Evolutionary conservation across 2,113 vertebrate genomes (phyloP).

Genomic region (Mus pahari): DNA sequence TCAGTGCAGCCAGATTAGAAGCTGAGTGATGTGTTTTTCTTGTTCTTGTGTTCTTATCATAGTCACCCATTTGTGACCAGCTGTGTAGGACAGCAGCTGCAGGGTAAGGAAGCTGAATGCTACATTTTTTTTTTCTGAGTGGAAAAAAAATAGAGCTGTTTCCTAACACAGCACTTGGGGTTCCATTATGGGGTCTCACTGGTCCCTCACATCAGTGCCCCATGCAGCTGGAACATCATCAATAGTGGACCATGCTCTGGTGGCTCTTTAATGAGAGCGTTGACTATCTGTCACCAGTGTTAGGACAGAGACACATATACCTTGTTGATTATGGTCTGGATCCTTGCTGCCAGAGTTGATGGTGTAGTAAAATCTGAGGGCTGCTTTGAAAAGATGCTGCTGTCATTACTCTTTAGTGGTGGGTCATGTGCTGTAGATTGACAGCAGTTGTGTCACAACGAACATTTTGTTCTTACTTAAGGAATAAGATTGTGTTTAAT

Average conservation of each 20-base stretch:
- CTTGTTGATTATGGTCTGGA: neutral
- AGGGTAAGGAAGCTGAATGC: conserved; percentile 78
- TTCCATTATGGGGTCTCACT: conserved; percentile 77
- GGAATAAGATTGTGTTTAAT: conserved; percentile 28
- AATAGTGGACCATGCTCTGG: conserved; percentile 66
- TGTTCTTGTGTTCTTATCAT: conserved; percentile 75
- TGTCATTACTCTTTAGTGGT: neutral
- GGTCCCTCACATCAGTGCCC: conserved; percentile 62
- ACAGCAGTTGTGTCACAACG: neutral
- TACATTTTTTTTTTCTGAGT: conserved; percentile 74
- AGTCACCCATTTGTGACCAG: conserved; percentile 85
- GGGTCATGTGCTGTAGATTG: neutral
- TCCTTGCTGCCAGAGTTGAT: neutral
- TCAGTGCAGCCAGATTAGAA: conserved; percentile 62
- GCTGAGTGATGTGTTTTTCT: conserved; percentile 81
- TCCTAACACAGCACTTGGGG: conserved; percentile 41
- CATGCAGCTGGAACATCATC: conserved; percentile 73
- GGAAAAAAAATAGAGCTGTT: conserved; percentile 75
- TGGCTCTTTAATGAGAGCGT: conserved; percentile 55
- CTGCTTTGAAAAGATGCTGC: conserved; percentile 10
- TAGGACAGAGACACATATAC: conserved; percentile 45
- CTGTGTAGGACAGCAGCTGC: conserved; percentile 86
- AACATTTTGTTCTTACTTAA: conserved; percentile 16
- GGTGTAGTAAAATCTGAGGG: neutral
- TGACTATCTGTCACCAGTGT: conserved; percentile 53